Evolutionary conservation across 2,888 invertebrate species (phyloP).

Genomic region (Hymenopus coronatus): DNA sequence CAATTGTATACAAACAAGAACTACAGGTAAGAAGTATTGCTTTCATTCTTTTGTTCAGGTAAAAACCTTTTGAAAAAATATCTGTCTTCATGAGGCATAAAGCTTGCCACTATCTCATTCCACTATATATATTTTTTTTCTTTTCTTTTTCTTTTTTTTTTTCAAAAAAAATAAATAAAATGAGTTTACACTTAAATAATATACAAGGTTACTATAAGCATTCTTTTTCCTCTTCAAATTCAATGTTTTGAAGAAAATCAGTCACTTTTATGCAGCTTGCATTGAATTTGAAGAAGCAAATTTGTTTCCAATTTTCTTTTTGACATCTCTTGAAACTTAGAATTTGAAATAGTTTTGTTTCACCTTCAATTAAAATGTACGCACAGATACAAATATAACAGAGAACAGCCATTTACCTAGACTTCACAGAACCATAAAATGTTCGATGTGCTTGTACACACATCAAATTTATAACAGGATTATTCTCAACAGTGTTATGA

Average conservation of each 20-base stretch:
- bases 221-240: not conserved
- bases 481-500: slow-evolving; percentile 20
- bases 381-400: not conserved
- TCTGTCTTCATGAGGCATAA: slow-evolving; percentile 30
- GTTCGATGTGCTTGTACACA: not conserved
- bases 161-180: slow-evolving; percentile 19
- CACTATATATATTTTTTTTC: not conserved
- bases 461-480: slow-evolving; percentile 1
- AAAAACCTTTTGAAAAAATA: slow-evolving; percentile 37
- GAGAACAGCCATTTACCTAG: not conserved
- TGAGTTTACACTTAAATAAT: slow-evolving; percentile 25
- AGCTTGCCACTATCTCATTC: slow-evolving; percentile 21
- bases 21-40: slow-evolving; percentile 35
- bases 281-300: not conserved
- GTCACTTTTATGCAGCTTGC: not conserved
- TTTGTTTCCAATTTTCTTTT: not conserved
- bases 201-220: slow-evolving; percentile 8
- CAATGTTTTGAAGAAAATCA: not conserved
- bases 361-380: not conserved
- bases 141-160: not conserved
- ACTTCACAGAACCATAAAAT: not conserved
- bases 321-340: not conserved
- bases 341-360: not conserved
- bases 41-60: slow-evolving; percentile 35
- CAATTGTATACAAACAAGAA: slow-evolving; percentile 32